Percentiles rank a stretch among this genome's conserved stretches.
phyloP scores from a whole-genome alignment of 2,797 vertebrate species.

The Phoxinus dragarum region DNA sequence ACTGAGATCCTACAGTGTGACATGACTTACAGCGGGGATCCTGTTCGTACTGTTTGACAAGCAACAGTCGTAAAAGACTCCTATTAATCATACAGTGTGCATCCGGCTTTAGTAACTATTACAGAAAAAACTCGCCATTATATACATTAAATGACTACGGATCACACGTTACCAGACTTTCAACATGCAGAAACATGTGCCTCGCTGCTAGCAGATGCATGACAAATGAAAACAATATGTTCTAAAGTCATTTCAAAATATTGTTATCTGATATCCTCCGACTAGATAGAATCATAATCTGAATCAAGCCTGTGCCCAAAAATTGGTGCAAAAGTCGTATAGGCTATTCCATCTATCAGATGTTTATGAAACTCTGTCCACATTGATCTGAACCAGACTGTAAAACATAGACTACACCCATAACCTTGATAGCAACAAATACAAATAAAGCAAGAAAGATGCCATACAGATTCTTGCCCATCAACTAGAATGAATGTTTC shows the following conservation, averaged over 20 bases:
- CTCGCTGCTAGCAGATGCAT: neutral
- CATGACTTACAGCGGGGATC: neutral
- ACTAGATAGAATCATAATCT: neutral
- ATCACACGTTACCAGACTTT: neutral
- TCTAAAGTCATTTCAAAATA: neutral
- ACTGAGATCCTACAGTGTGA: neutral
- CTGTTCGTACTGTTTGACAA: neutral
- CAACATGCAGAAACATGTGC: neutral
- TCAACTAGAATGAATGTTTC: conserved; percentile 11
- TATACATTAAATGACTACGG: neutral
- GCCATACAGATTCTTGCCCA: neutral
- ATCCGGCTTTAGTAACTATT: neutral
- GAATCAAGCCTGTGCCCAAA: neutral
- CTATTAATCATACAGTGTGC: neutral
- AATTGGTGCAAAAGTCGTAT: neutral
- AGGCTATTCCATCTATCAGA: neutral
- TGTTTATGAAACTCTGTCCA: neutral
- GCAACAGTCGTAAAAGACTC: neutral
- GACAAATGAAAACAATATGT: neutral
- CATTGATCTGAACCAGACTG: neutral
- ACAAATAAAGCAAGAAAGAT: neutral
- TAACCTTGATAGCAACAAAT: conserved; percentile 3
- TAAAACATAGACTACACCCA: neutral
- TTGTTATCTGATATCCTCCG: neutral
- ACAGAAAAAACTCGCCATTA: neutral